phyloP scores from a whole-genome alignment of 2,888 invertebrate species.

The Ferdinandea cuprea region DNA sequence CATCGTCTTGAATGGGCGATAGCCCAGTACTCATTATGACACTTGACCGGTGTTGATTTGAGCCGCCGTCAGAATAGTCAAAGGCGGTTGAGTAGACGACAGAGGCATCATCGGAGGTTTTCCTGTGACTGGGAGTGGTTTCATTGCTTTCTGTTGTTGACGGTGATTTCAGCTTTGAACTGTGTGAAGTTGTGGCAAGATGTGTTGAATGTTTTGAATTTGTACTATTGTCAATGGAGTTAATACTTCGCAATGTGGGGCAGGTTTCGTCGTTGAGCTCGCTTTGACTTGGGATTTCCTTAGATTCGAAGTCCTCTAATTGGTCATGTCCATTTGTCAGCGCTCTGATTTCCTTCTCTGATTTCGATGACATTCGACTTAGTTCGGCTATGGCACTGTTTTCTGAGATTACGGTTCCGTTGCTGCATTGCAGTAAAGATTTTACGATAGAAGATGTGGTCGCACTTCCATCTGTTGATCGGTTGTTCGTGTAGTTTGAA shows the following conservation, averaged over 20 bases:
- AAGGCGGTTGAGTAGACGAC: slow-evolving; percentile 51
- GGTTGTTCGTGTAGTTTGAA: neutral
- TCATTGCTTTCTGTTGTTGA: slow-evolving; percentile 22
- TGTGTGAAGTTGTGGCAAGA: slow-evolving; percentile 1
- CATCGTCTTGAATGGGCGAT: slow-evolving; percentile 17
- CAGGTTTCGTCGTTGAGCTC: slow-evolving; percentile 12
- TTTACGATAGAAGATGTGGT: slow-evolving; percentile 24
- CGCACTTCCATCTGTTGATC: slow-evolving; percentile 31
- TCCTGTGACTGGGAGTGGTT: neutral
- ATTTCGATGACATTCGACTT: neutral
- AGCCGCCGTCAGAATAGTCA: slow-evolving; percentile 1
- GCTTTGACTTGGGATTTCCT: slow-evolving; percentile 6
- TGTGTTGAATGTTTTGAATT: slow-evolving; percentile 72
- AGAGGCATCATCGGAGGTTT: neutral
- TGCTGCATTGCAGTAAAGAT: slow-evolving; percentile 34
- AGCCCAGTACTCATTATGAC: slow-evolving; percentile 42
- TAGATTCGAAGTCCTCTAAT: neutral
- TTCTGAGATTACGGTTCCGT: slow-evolving; percentile 15
- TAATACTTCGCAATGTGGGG: slow-evolving; percentile 57
- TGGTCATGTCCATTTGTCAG: slow-evolving; percentile 26
- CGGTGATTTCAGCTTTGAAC: slow-evolving; percentile 19
- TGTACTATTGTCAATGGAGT: slow-evolving; percentile 70
- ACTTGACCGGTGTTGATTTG: slow-evolving; percentile 54
- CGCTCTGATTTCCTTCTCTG: neutral
- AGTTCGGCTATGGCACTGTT: neutral